Evolutionary conservation across 2,113 vertebrate genomes (phyloP).

Genomic region (Nipponia nippon): DNA sequence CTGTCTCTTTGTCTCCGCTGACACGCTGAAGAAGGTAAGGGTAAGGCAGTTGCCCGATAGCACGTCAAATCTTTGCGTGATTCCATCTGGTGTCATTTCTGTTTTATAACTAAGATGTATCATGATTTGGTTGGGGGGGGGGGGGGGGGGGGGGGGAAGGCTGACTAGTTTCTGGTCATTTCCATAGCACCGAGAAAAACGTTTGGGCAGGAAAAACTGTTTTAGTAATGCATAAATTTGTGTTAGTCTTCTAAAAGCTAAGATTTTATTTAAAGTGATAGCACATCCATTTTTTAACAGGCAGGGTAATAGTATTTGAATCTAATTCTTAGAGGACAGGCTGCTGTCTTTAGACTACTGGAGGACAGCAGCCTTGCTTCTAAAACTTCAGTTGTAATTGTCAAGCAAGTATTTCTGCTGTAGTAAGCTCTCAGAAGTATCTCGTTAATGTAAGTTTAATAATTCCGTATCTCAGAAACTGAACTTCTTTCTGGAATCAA

Average conservation of each 20-base stretch:
- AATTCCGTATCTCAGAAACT: not conserved
- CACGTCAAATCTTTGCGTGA: rapidly evolving
- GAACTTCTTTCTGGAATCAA: not conserved
- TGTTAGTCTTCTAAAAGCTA: not conserved
- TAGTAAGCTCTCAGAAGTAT: not conserved
- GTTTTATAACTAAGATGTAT: not conserved
- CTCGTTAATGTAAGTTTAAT: not conserved
- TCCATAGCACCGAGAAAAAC: not conserved
- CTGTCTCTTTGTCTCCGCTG: not conserved
- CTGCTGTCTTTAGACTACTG: not conserved
- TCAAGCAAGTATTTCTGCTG: not conserved
- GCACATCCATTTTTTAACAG: not conserved
- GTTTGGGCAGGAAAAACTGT: not conserved
- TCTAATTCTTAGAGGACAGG: not conserved
- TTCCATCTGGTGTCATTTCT: not conserved
- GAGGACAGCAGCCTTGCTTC: not conserved
- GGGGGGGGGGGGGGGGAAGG: too few relatives aligned
- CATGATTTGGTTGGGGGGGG: not conserved
- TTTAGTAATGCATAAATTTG: not conserved
- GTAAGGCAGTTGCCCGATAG: not conserved
- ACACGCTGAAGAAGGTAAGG: not conserved
- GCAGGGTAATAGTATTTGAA: not conserved
- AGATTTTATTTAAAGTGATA: not conserved
- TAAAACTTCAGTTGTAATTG: not conserved
- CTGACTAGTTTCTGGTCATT: not conserved